Evolutionary conservation across 2,888 invertebrate genomes (phyloP), one percentile per base, ranked within the genome.

Genomic region (Teinopalpus imperialis): DNA sequence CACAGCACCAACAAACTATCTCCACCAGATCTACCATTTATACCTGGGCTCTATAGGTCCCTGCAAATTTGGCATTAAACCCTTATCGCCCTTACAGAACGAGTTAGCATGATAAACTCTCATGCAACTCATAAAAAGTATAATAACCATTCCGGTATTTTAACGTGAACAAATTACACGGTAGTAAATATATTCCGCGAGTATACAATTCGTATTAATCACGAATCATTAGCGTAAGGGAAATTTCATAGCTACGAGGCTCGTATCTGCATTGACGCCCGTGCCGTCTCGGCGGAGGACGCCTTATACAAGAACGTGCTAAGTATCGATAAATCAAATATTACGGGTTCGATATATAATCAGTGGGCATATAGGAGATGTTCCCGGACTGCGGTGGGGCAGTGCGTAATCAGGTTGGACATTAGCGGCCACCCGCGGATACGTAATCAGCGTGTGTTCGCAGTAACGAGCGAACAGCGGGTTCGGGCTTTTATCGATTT

Each of bases 401-500:
- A 55, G 49, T 47, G 56, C 54, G 59, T 53, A 56, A 54, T 63
- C 62, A 57, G 56, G 43, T 36, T 45, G 57, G 62, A 62, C 73
- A 71, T 73, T 73, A 75, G 63, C 56, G 74, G 57, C 74, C 74
- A 75, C 74, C 73, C 74, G 70, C 61, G 54, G 27, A 53, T 61
- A 56, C 50, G 58, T 65, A 66, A 66, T 66, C 62, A 69, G 57
- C 30, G 41, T 9, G 31, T 18, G 34, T 20, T 9, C 20, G 12
- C 34, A 34, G n/a, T 31, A 6, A 23, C 21, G 18, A 31, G 36
- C 43, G 43, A 36, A 1, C 1, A 24, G 27, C 23, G 30, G 16
- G n/a, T n/a, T n/a, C n/a, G n/a, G n/a, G n/a, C n/a, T n/a, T n/a
- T n/a, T n/a, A n/a, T n/a, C n/a, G n/a, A n/a, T n/a, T n/a, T n/a